Evolutionary conservation across 1,140 invertebrate species (phyloP), one percentile per base, ranked within the genome.

Genomic region (Acromyrmex echinatior): DNA sequence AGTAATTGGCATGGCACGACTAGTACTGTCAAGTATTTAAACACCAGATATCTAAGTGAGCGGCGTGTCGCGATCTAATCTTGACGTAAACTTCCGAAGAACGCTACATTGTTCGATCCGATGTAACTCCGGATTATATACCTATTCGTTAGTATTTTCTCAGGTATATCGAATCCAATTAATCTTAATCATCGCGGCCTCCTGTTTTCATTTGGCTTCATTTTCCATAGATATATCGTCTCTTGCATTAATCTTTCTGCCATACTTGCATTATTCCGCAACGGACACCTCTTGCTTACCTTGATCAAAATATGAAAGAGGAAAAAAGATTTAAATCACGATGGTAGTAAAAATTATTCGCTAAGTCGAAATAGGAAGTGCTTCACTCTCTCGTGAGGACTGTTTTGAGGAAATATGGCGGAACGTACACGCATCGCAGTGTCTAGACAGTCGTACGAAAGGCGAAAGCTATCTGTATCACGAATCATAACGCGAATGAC

Each of bases 391-490:
- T 18, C 45, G 45, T n/a, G 14, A 70, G n/a, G 28, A 53, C 35
- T 35, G 14, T 56, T 70, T 81, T 58, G n/a, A 56, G n/a, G 31
- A 81, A 71, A 39, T 25, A 68, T n/a, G 21, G 0, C 10, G 39
- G 16, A 63, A 53, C 63, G 65, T 65, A 39, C 35, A 70, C 51
- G 28, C n/a, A 51, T 35, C 49, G n/a, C n/a, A n/a, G n/a, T 5
- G 28, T 71, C 78, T 70, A 71, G 31, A 25, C 49, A 49, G n/a
- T 81, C 78, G 35, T 35, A 25, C 35, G 3, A 66, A 79, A 79
- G 63, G 28, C 78, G n/a, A 70, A 58, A 81, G 78, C 49, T 71
- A 81, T 81, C 63, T 80, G 63, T 70, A 81, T 70, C 65, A 35
- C 78, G 49, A 70, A 80, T 80, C 78, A 25, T 70, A 39, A 70